phyloP scores from a whole-genome alignment of 2,113 vertebrate species.

The Zeus faber region DNA sequence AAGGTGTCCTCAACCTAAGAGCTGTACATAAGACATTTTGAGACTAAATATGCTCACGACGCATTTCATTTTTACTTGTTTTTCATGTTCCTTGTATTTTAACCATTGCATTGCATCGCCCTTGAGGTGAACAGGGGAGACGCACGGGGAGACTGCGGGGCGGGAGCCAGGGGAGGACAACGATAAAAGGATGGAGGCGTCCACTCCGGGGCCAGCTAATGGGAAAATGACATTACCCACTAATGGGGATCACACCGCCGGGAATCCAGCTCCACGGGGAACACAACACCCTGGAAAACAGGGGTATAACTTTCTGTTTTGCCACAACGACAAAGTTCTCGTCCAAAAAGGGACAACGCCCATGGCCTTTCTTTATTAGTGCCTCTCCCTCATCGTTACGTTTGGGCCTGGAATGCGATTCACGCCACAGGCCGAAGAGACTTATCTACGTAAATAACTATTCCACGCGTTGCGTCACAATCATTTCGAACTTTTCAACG shows the following conservation, averaged over 20 bases:
- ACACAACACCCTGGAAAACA: not conserved
- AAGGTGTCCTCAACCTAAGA: not conserved
- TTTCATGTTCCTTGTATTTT: no score
- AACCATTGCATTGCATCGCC: no score
- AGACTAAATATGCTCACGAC: not conserved
- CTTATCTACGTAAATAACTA: no score
- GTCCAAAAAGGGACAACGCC: conserved; percentile 55
- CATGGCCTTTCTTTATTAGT: conserved; percentile 22
- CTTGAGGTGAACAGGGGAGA: no score
- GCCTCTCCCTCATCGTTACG: not conserved
- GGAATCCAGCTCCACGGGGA: not conserved
- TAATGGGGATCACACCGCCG: conserved; percentile 36
- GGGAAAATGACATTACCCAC: conserved; percentile 29
- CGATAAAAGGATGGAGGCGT: not conserved
- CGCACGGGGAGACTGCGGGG: no score
- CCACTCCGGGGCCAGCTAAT: not conserved
- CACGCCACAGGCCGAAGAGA: no score
- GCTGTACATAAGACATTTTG: no score
- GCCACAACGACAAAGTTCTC: conserved; percentile 45
- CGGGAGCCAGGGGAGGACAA: no score
- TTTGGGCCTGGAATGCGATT: not conserved
- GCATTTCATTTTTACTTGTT: not conserved
- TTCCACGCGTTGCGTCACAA: no score
- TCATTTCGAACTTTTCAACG: no score
- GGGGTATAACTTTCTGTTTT: not conserved